Evolutionary conservation across 1,140 invertebrate genomes (phyloP).

Genomic region (Apis mellifera): DNA sequence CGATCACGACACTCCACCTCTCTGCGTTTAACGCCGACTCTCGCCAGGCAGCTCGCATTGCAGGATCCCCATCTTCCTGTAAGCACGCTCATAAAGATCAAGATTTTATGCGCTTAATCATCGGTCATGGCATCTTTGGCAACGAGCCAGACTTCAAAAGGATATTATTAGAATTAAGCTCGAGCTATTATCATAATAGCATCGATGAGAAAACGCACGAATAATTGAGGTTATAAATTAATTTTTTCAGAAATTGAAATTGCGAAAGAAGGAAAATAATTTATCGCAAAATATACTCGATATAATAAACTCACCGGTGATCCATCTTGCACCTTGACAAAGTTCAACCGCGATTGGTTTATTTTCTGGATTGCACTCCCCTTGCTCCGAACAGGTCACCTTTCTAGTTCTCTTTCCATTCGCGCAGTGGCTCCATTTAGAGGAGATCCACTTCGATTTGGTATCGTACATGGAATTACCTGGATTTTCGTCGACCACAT

Average conservation of each 20-base stretch:
- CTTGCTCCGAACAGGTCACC: slow-evolving; percentile 66
- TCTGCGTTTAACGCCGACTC: slow-evolving; percentile 68
- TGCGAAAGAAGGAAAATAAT: background rate
- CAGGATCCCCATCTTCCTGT: slow-evolving; percentile 72
- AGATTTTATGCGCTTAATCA: background rate
- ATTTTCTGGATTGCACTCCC: slow-evolving; percentile 68
- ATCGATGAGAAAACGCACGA: background rate
- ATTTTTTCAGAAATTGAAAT: too few species aligned
- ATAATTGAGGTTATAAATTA: background rate
- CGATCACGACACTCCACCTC: slow-evolving; percentile 71
- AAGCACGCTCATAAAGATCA: slow-evolving; percentile 14
- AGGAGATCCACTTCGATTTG: slow-evolving; percentile 74
- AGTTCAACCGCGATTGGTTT: slow-evolving; percentile 65
- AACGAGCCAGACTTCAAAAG: background rate
- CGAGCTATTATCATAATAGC: background rate
- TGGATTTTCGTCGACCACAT: slow-evolving; percentile 72
- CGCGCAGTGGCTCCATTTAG: slow-evolving; percentile 71
- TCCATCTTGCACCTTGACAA: slow-evolving; percentile 72
- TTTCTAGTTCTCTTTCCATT: slow-evolving; percentile 69
- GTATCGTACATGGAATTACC: slow-evolving; percentile 72
- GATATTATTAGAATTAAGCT: background rate
- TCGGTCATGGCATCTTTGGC: background rate
- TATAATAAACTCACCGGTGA: slow-evolving; percentile 62
- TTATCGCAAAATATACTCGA: background rate
- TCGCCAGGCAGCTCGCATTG: slow-evolving; percentile 70